These are phyloP conservation scores for Caenorhabditis inopinata DNA, from an alignment of 1,140 invertebrate species.

Conservation along the genomic window DNA sequence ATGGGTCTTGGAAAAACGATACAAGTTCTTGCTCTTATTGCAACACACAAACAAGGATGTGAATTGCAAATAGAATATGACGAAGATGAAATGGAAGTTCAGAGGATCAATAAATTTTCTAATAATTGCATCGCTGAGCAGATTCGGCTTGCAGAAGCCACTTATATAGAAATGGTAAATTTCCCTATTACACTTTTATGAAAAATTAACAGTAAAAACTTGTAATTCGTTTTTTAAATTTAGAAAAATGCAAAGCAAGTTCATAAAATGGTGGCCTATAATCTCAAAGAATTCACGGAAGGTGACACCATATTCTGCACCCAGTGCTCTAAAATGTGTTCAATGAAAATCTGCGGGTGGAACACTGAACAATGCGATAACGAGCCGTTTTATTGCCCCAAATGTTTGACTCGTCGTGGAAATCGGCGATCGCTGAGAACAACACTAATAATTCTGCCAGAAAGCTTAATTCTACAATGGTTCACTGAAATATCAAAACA, in stretches of 20 bases:
- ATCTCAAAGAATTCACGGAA: not conserved
- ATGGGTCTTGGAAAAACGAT: constrained; percentile 10
- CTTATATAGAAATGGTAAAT: not conserved
- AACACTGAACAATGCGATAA: not conserved
- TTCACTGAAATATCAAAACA: not conserved
- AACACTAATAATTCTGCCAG: not conserved
- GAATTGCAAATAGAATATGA: not conserved
- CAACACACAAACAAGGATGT: not conserved
- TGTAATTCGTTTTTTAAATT: not conserved
- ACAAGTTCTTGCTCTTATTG: not conserved
- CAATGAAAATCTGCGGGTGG: not conserved
- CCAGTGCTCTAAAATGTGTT: not conserved
- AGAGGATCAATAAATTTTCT: not conserved
- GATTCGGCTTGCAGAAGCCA: not conserved
- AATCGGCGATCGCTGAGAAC: not conserved
- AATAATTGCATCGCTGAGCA: not conserved
- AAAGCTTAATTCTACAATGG: constrained; percentile 7
- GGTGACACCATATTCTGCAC: not conserved
- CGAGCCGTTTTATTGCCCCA: not conserved
- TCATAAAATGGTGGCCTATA: not conserved
- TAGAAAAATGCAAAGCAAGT: not conserved
- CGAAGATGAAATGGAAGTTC: not conserved
- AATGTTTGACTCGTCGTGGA: not conserved
- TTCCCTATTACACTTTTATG: no score
- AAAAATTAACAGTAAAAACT: not conserved